These are phyloP conservation scores for Propsilocerus akamusi DNA, from an alignment of 1,140 invertebrate species.

Conservation along the genomic window DNA sequence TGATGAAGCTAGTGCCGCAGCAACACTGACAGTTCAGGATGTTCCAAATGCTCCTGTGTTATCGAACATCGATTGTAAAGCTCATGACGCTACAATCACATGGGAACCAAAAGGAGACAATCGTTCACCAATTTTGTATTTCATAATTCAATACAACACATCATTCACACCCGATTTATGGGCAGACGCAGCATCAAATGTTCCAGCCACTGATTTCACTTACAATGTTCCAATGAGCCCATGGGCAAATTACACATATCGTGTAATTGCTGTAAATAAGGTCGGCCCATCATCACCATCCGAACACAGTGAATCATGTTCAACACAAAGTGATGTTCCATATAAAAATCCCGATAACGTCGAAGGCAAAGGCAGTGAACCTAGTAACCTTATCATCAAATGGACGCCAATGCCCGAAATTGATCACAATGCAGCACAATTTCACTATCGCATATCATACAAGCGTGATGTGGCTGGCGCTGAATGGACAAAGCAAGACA, in stretches of 20 bases:
- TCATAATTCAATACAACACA: slow-evolving; percentile 86
- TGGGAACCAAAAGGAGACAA: slow-evolving; percentile 88
- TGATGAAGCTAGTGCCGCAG: slow-evolving; percentile 64
- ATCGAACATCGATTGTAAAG: slow-evolving; percentile 41
- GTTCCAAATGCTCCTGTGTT: slow-evolving; percentile 78
- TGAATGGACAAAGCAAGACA: slow-evolving; percentile 50
- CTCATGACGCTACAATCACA: slow-evolving; percentile 47
- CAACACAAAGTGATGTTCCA: slow-evolving; percentile 74
- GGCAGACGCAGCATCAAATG: slow-evolving; percentile 53
- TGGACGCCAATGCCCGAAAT: slow-evolving; percentile 95
- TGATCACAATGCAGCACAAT: slow-evolving; percentile 87
- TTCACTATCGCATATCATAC: slow-evolving; percentile 82
- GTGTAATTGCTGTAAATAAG: slow-evolving; percentile 84
- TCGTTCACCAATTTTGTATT: slow-evolving; percentile 81
- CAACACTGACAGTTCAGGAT: slow-evolving; percentile 87
- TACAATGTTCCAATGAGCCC: slow-evolving; percentile 64
- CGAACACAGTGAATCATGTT: slow-evolving; percentile 58
- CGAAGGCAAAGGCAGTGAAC: slow-evolving; percentile 67
- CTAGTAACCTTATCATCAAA: slow-evolving; percentile 79
- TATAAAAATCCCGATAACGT: slow-evolving; percentile 92
- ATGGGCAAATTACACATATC: slow-evolving; percentile 93
- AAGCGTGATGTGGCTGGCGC: slow-evolving; percentile 57
- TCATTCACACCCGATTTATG: slow-evolving; percentile 85
- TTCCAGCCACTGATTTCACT: slow-evolving; percentile 60
- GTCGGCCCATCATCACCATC: slow-evolving; percentile 81